Evolutionary conservation across 1,140 invertebrate species (phyloP), one percentile per base, ranked within the genome.

Genomic region (Drosophila kikkawai): DNA sequence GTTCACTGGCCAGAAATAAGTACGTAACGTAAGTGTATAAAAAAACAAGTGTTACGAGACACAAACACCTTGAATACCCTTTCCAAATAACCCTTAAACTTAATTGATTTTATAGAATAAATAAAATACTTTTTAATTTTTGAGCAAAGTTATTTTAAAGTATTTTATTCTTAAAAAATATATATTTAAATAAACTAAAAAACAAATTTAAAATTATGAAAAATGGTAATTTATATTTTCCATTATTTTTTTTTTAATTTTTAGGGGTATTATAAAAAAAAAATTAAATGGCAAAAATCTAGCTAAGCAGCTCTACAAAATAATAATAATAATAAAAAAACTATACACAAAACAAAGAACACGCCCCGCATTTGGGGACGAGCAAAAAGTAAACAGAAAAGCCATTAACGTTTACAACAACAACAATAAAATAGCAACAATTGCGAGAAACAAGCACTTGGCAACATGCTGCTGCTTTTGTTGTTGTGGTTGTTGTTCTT

Each of bases 351-450:
- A 68, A 77, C 82, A 77, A 68, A 77, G 80, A 82, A 81, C 75
- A 85, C 75, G 79, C 82, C 78, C 82, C 75, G 73, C 51, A 75
- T 77, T 77, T 75, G 80, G 69, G 80, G 64, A 75, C 77, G 63
- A 74, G 66, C 53, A 74, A 84, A 80, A 83, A 79, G 78, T 85
- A 75, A 83, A 83, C 77, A 80, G 65, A 87, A 88, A 87, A 88
- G 75, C 75, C 83, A 87, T 87, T 87, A 87, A 78, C 71, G 64
- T 41, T 80, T 81, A 75, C 64, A 78, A 75, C 68, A 69, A 69
- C 42, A 41, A 63, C 29, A 63, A 63, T 39, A 63, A 34, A 63
- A 63, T 39, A 63, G 47, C 59, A 63, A 63, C 60, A 63, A 63
- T 55, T 53, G 48, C 42, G 59, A 51, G 47, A 56, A 80, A 63